Base-by-base conservation (phyloP, 2,888 invertebrate species). In the Dryocosmus kuriphilus region DNA sequence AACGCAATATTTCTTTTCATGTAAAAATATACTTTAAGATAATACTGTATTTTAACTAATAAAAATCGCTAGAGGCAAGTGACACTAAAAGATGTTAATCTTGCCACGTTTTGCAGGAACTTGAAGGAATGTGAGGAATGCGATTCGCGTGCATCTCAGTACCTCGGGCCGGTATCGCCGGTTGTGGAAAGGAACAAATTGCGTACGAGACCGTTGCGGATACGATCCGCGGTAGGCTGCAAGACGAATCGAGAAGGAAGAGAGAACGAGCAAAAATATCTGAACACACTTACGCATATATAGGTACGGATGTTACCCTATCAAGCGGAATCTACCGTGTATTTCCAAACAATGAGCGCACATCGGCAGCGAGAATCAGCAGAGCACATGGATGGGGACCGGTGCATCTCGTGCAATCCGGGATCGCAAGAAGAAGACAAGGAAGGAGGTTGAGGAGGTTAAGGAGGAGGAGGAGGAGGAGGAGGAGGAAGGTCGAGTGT, bases 341-440 rank as follows among this genome's bases (percentile, higher is more conserved):
- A 90, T 90, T 90, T 90, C 89, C 90, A 90, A 90, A 90, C 90
- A 90, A 90, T 90, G 89, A 86, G 83, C 63, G 78, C 77, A 78
- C 83, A 71, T 81, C 85, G 84, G 77, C 80, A 81, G 77, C 81
- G 81, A 80, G 84, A 84, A 83, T 86, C 86, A 83, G 86, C 85
- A 85, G 85, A 67, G 67, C 24, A 30, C 78, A 60, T 75, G 81
- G 77, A 76, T 60, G 35, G 57, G 57, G 51, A 57, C 74, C 30
- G 63, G 38, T 74, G 55, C 65, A 30, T 41, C n/a, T 61, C n/a
- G 51, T 61, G 46, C 75, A 79, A 65, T 62, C 63, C 77, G 62
- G 38, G 62, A 51, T 71, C 63, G 60, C 75, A 79, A 78, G 76
- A 67, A 78, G 78, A 83, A 74, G 77, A 80, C 74, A 62, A 83